These are phyloP conservation scores for Cromileptes altivelis DNA, from an alignment of 2,113 vertebrate genomes.

Conservation along the genomic window DNA sequence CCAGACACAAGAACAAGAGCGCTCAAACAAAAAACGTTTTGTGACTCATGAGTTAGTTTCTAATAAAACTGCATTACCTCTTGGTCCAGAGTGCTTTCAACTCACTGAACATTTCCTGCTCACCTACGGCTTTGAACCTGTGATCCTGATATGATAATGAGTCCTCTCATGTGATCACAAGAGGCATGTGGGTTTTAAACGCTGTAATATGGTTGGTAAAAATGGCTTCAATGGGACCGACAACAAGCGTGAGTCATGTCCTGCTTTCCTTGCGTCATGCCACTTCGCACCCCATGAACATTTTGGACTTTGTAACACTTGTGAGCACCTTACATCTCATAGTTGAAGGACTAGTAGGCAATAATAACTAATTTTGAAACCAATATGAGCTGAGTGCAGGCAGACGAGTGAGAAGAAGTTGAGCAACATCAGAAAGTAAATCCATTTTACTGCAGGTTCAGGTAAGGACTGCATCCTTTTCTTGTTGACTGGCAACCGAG, in stretches of 20 bases:
- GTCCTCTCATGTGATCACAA: neutral
- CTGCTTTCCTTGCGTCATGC: neutral
- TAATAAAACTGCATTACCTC: neutral
- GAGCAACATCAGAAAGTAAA: neutral
- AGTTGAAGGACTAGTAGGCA: neutral
- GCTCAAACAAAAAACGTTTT: conserved; percentile 7
- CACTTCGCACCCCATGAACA: neutral
- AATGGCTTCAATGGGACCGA: conserved; percentile 21
- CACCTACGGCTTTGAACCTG: conserved; percentile 24
- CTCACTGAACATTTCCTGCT: conserved; percentile 13
- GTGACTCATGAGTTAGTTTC: neutral
- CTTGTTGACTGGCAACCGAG: neutral
- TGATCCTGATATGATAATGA: neutral
- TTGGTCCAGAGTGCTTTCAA: neutral
- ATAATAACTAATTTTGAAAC: no score
- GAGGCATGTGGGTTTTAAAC: conserved; percentile 43
- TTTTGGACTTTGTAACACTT: neutral
- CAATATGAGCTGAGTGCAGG: no score
- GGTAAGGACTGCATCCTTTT: neutral
- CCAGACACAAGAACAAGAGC: conserved; percentile 3
- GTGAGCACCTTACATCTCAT: neutral
- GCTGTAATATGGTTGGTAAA: neutral
- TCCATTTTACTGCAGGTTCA: neutral
- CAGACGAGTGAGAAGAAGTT: no score
- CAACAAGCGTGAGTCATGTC: neutral